Evolutionary conservation across 2,888 invertebrate genomes (phyloP), one percentile per base, ranked within the genome.

Genomic region (Polydrusus cervinus): DNA sequence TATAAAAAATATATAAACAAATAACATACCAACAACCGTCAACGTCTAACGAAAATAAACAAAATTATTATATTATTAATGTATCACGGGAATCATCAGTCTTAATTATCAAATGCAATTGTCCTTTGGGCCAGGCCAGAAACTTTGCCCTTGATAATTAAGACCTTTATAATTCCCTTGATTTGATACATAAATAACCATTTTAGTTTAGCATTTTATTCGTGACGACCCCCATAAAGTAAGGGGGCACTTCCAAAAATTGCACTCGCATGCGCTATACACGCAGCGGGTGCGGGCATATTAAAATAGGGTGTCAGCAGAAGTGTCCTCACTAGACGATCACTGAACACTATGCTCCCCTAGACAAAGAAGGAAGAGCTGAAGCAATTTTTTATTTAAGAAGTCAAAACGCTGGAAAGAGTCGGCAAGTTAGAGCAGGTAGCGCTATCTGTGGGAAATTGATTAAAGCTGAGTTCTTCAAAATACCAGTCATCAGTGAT

Each of bases 291-390:
- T 91, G 91, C 92, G 91, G 87, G 84, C 84, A 77, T 67, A 60
- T n/a, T 16, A 40, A 20, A 64, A 77, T 85, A 88, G 89, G 93
- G 93, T 92, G 93, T 91, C 92, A 94, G 94, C 94, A 95, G 89
- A 90, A 93, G 92, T 93, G 92, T 89, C 90, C 94, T 94, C 94
- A 93, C 94, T 92, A 92, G 81, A 91, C 93, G 94, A 91, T 94
- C 94, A 93, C 91, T 90, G 94, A 90, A 92, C 92, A 93, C 92
- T 93, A 90, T 91, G 94, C 94, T 94, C 94, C 94, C 94, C 93
- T 88, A 93, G 93, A 94, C 94, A 94, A 94, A 93, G 94, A 93
- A 75, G 75, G 45, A 34, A 13, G 70, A 75, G n/a, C 11, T 3
- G 43, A 1, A 10, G 13, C 5, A 13, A 43, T n/a, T 3, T 13